Evolutionary conservation across 2,113 vertebrate genomes (phyloP), one percentile per base, ranked within the genome.

Genomic region (Geothlypis trichas): DNA sequence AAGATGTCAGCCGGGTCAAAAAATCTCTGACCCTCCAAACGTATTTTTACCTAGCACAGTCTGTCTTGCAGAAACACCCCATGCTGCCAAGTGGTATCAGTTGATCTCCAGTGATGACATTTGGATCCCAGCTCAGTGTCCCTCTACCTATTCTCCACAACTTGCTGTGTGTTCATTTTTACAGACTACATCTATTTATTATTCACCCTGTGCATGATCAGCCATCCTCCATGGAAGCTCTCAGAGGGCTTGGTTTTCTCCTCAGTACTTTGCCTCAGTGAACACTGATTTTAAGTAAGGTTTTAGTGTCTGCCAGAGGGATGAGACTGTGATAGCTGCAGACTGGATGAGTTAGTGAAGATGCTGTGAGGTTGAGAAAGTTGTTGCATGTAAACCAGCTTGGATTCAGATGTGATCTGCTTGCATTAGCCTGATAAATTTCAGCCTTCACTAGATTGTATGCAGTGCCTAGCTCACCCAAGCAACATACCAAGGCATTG

Each of bases 401-500:
- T 68, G 58, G 58, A 73, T 76, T 76, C 57, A 78, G 49, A n/a
- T 74, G 73, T 0, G 0, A 47, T 68, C 35, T 65, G 26, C 33
- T 76, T 84, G 54, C 33, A 46, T 68, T 31, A 63, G 12, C 22
- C 47, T 8, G 9, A 55, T 65, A 61, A 68, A 65, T 17, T 41
- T 81, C 35, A 35, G 51, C n/a, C 26, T 69, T 62, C 78, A 19
- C 59, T 58, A n/a, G 42, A 37, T 19, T 46, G 24, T 26, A 13
- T 37, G 10, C 80, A 46, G 37, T 19, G n/a, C 72, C 84, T 55
- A 77, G 24, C 21, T 94, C 63, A 74, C 41, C 16, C 55, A 44
- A 65, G 35, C 14, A 41, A 20, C 0, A 0, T 37, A 24, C 35
- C 13, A 2, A 22, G 41, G 46, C 41, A 10, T 6, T 39, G 55